Percentiles rank a stretch among this genome's conserved stretches.
Evolutionary conservation across 2,888 invertebrate species (phyloP).

Genomic region (Hesperia comma): DNA sequence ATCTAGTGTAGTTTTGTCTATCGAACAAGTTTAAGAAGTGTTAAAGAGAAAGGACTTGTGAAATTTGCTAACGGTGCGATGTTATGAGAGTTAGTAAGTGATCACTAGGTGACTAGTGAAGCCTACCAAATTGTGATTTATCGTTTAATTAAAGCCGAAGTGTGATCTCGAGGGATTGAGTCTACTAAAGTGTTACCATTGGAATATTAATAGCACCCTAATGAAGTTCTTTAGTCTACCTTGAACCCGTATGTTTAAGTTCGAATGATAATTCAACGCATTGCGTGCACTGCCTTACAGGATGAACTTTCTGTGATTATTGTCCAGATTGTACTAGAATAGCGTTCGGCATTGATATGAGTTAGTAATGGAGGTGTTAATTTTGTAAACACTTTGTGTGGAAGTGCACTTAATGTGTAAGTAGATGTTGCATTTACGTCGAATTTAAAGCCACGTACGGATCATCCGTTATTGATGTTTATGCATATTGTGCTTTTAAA

Average conservation of each 20-base stretch:
- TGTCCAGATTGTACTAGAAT: constrained; percentile 41
- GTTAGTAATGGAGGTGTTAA: constrained; percentile 24
- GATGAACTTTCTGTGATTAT: constrained; percentile 53
- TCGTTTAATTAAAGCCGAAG: constrained; percentile 59
- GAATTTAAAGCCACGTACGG: constrained; percentile 20
- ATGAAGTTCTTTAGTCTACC: constrained; percentile 43
- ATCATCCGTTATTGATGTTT: constrained; percentile 1
- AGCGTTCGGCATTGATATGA: constrained; percentile 18
- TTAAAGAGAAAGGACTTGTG: constrained; percentile 44
- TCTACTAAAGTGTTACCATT: constrained; percentile 51
- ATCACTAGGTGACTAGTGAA: constrained; percentile 56
- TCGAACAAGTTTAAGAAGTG: constrained; percentile 38
- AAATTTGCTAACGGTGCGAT: constrained; percentile 26
- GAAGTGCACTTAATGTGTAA: constrained; percentile 74
- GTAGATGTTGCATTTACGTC: constrained; percentile 58
- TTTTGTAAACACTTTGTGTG: constrained; percentile 47
- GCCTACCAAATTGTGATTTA: constrained; percentile 73
- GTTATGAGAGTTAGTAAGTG: constrained; percentile 33
- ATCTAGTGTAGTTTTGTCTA: constrained; percentile 55
- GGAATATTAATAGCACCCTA: constrained; percentile 25
- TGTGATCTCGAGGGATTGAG: constrained; percentile 75
- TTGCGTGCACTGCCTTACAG: constrained; percentile 67
- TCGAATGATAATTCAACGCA: constrained; percentile 49
- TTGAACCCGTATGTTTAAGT: constrained; percentile 10
- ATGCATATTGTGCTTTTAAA: not conserved